phyloP scores from a whole-genome alignment of 1,140 invertebrate species.

The Spodoptera litura region DNA sequence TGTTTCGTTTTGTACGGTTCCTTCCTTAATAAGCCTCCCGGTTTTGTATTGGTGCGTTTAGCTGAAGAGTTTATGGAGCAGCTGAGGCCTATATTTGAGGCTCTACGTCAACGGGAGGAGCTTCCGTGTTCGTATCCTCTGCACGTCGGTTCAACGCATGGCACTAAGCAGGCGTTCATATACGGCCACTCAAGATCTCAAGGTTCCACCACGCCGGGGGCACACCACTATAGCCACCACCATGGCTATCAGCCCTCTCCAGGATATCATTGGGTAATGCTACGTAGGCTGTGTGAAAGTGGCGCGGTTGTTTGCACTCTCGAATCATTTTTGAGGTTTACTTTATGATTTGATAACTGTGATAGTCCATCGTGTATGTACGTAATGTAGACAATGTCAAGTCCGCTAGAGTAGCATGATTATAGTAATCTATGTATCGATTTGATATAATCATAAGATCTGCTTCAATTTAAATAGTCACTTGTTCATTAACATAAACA shows the following conservation, averaged over 20 bases:
- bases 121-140: constrained; percentile 95
- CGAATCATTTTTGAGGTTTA: constrained; percentile 58
- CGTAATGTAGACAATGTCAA: constrained; percentile 44
- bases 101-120: constrained; percentile 94
- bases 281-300: constrained; percentile 76
- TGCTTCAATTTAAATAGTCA: constrained; percentile 32
- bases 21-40: constrained; percentile 79
- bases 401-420: constrained; percentile 49
- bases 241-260: constrained; percentile 83
- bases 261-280: constrained; percentile 85
- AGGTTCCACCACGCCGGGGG: constrained; percentile 80
- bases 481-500: constrained; percentile 15
- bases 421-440: constrained; percentile 31
- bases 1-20: constrained; percentile 66
- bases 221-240: constrained; percentile 82
- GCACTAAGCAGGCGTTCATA: constrained; percentile 86
- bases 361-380: constrained; percentile 49
- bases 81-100: constrained; percentile 97
- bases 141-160: constrained; percentile 90
- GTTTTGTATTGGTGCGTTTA: constrained; percentile 87
- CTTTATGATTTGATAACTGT: constrained; percentile 64
- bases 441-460: constrained; percentile 21
- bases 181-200: constrained; percentile 85
- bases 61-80: constrained; percentile 97
- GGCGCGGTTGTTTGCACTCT: constrained; percentile 71